phyloP scores from a whole-genome alignment of 2,797 vertebrate species.

The Hybognathus amarus region DNA sequence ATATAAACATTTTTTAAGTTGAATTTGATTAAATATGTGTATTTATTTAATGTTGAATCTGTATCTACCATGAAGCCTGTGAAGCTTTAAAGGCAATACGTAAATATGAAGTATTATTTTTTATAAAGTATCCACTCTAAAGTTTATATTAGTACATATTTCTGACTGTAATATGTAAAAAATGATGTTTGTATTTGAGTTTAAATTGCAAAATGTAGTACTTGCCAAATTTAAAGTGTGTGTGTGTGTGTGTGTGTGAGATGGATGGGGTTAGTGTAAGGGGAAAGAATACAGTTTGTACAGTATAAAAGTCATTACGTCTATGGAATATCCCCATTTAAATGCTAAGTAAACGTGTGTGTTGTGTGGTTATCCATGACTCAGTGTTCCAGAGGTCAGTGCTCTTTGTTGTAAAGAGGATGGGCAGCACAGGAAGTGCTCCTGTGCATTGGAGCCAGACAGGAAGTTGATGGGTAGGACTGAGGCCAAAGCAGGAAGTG shows the following conservation, averaged over 20 bases:
- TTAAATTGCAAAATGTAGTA: not conserved
- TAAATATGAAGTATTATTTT: not conserved
- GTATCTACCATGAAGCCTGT: not conserved
- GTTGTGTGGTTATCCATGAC: not conserved
- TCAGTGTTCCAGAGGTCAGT: slow-evolving; percentile 6
- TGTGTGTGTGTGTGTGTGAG: not conserved
- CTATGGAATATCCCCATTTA: too few species aligned
- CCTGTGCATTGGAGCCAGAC: slow-evolving; percentile 49
- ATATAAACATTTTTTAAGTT: too few species aligned
- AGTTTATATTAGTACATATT: not conserved
- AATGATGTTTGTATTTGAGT: not conserved
- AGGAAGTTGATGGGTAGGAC: slow-evolving; percentile 47
- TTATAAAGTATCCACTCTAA: not conserved
- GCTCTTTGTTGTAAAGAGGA: slow-evolving; percentile 31
- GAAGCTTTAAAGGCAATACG: not conserved
- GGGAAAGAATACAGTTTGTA: too few species aligned
- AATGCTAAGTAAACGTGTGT: too few species aligned
- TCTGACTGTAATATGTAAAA: not conserved
- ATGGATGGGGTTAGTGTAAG: too few species aligned
- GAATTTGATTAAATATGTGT: not conserved
- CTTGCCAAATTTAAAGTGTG: not conserved
- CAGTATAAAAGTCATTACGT: too few species aligned
- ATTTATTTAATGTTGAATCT: not conserved
- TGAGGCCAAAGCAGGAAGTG: slow-evolving; percentile 41
- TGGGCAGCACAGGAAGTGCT: slow-evolving; percentile 54